Evolutionary conservation across 2,888 invertebrate genomes (phyloP).

Genomic region (Lasioglossum calceatum): DNA sequence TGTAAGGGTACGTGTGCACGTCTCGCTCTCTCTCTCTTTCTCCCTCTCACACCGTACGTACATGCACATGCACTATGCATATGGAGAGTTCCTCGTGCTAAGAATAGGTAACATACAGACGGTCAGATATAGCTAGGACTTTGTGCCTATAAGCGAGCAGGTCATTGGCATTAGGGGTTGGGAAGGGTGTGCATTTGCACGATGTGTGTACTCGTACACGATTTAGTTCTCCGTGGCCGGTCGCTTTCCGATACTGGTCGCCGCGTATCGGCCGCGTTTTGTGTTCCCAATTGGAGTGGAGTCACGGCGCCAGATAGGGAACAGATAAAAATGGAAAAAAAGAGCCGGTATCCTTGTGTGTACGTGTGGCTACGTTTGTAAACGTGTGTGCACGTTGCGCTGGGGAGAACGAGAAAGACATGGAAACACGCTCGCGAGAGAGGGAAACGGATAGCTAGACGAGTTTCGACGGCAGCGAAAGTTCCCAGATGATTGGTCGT

Average conservation of each 20-base stretch:
- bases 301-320: not conserved
- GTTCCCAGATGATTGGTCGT: constrained; percentile 72
- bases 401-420: constrained; percentile 1
- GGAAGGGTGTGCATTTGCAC: constrained; percentile 77
- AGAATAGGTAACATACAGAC: constrained; percentile 82
- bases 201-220: constrained; percentile 63
- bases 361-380: not conserved
- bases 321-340: constrained; percentile 41
- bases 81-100: constrained; percentile 77
- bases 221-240: constrained; percentile 64
- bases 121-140: constrained; percentile 81
- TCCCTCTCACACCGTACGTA: constrained; percentile 36
- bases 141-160: constrained; percentile 82
- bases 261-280: constrained; percentile 54
- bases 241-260: constrained; percentile 60
- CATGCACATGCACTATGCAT: constrained; percentile 69
- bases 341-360: not conserved
- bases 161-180: constrained; percentile 83
- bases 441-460: not conserved
- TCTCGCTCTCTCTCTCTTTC: not conserved
- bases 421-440: not conserved
- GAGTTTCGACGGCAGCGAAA: constrained; percentile 56
- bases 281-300: constrained; percentile 42
- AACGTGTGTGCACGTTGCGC: not conserved
- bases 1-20: constrained; percentile 38